Base-by-base conservation (phyloP, 2,888 invertebrate genomes). In the Xiphydria camelus region DNA sequence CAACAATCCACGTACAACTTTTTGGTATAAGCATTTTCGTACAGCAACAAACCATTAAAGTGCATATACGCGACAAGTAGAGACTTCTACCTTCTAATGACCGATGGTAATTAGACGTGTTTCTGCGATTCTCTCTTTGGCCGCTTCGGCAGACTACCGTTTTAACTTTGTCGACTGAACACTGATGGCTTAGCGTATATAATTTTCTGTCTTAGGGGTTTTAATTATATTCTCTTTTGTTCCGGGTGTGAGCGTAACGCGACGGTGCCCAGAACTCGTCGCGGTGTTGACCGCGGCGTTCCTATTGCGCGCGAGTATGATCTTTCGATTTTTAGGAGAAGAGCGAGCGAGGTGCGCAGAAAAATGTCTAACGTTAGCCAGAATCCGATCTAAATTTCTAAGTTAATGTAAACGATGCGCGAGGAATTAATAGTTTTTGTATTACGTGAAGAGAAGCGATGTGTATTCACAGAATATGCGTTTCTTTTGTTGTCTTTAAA, bases 401-500 rank as follows among this genome's bases (percentile, higher is more conserved):
- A 26, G 29, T 26, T 26, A 14, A 26, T 26, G n/a, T n/a, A n/a
- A 26, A 42, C 4, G 29, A n/a, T n/a, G 35, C 42, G 38, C 41
- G 41, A 52, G 19, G 22, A 53, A 37, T 48, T 53, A 33, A 37
- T 42, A 48, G 31, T 47, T 45, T 37, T 45, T 50, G 10, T 36
- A 45, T 41, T 44, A 34, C 41, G 6, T 12, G 34, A 44, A 37
- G 35, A 41, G 43, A 48, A 35, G 12, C 29, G 14, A 26, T 14
- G 29, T 4, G 37, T 38, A 48, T 50, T 45, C 29, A 22, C 14
- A 43, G 41, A 47, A 25, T 44, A 48, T 40, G 44, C 45, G 29
- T 45, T 38, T 15, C 17, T 15, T 55, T 45, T 53, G 49, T 51
- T 55, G 45, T 47, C 49, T 46, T 19, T 37, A 9, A 37, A 38